Conservation (phyloP, 2,113 vertebrate genomes). For the Bucco capensis region DNA sequence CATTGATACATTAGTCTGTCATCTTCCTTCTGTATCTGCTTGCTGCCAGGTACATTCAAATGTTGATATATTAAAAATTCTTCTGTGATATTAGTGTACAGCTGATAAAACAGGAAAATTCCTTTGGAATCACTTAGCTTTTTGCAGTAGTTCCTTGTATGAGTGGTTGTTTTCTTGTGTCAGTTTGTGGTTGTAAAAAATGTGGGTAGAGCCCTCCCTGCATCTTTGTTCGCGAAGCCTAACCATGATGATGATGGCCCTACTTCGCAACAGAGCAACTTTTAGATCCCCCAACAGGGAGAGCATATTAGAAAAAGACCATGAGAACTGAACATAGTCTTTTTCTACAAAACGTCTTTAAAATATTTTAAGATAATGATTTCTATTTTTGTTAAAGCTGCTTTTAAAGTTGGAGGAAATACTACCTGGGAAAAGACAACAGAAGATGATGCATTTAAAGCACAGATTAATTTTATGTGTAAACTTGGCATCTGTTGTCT, state of each 20-base stretch:
- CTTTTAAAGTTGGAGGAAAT: not conserved
- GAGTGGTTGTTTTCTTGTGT: not conserved
- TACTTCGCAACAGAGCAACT: not conserved
- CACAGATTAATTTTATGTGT: not conserved
- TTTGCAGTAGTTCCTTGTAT: not conserved
- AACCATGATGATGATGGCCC: no score
- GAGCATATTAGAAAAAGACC: not conserved
- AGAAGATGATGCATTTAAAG: not conserved
- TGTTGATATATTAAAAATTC: not conserved
- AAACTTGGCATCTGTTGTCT: not conserved
- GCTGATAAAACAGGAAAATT: not conserved
- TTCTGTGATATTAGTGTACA: not conserved
- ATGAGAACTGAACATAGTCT: not conserved
- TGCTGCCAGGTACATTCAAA: not conserved
- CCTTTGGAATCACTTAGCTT: not conserved
- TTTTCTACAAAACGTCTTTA: not conserved
- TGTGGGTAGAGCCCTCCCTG: no score
- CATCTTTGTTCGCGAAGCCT: no score
- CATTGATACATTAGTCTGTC: not conserved
- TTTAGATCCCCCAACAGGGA: not conserved
- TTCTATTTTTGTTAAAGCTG: not conserved
- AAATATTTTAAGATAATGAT: not conserved
- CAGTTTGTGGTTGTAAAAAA: no score
- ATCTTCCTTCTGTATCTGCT: not conserved
- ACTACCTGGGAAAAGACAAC: not conserved